Base-by-base conservation (phyloP, 2,888 invertebrate genomes). In the Mystacides longicornis region DNA sequence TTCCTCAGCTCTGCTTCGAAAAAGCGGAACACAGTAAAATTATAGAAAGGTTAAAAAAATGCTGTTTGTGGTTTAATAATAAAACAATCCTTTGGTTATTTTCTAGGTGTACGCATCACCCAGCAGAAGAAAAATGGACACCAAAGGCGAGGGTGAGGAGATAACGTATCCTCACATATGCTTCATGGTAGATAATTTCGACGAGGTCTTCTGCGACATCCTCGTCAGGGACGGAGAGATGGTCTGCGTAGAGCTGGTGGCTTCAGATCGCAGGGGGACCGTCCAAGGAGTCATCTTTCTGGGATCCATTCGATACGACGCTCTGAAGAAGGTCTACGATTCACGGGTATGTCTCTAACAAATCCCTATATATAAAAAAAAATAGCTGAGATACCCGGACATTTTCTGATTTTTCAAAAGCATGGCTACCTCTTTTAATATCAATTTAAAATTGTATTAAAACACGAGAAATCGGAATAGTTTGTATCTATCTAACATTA, bases 151-250 rank as follows among this genome's bases (percentile, higher is more conserved):
- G 67, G 86, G 91, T 53, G 99, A 99, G 73, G 96, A 97, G 77
- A 97, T 99, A 73, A 95, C 97, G 43, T 99, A 97, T 76, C 99
- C 99, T 2, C 93, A 96, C 77, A 93, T 99, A 66, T 99, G 96
- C 76, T 99, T 99, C 76, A 95, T 95, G 86, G 95, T 98, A 58
- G 98, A 99, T 75, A 96, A 97, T 76, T 98, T 97, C 73, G 97
- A 98, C 72, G 96, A 97, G 83, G 84, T 95, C 60, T 98, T 98
- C 80, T 89, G 90, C 75, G 97, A 99, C 77, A 94, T 98, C 68
- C 80, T 95, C 68, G 95, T 98, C 27, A 83, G 96, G 47, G 98
- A 98, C 74, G 97, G 97, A 1, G 98, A 99, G 78, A 94, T 97
- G 89, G 95, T 99, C 54, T 97, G 97, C 74, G 97, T 99, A 57